Conservation (phyloP, 2,113 vertebrate genomes). For the Caranx ignobilis region DNA sequence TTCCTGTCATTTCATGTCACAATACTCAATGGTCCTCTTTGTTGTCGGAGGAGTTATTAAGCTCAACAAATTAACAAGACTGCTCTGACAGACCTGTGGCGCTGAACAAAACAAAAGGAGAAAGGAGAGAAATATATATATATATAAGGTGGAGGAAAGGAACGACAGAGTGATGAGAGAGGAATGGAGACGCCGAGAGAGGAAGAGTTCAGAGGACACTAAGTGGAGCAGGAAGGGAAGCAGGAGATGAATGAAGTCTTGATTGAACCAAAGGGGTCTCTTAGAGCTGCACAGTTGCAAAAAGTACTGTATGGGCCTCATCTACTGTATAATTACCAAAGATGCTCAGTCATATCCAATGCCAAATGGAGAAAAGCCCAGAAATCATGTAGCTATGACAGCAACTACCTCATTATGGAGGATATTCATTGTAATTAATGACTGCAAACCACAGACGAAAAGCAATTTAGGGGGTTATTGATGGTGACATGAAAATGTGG, state of each 20-base stretch:
- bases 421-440: constrained; percentile 58
- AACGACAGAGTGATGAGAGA: constrained; percentile 22
- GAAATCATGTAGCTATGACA: constrained; percentile 68
- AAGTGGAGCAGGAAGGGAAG: constrained; percentile 39
- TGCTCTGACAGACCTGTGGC: constrained; percentile 39
- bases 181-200: constrained; percentile 6
- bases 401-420: constrained; percentile 59
- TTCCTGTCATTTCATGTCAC: constrained; percentile 76
- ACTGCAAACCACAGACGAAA: constrained; percentile 44
- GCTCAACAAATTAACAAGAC: constrained; percentile 68
- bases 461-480: constrained; percentile 38
- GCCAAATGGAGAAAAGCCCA: constrained; percentile 75
- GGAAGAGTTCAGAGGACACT: constrained; percentile 28
- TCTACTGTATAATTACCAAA: constrained; percentile 57
- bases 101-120: constrained; percentile 15
- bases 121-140: constrained; percentile 11
- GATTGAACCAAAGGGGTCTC: constrained; percentile 28
- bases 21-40: constrained; percentile 77
- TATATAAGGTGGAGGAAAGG: constrained; percentile 6
- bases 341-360: constrained; percentile 45
- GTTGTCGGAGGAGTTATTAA: constrained; percentile 68
- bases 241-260: constrained; percentile 29
- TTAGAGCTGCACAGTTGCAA: constrained; percentile 28
- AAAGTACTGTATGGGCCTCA: constrained; percentile 40
- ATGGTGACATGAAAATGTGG: constrained; percentile 38